A percentile compares a stretch with the other conserved stretches of the same genome.
phyloP scores from a whole-genome alignment of 2,888 invertebrate species.

The Heteromyza rotundicornis region DNA sequence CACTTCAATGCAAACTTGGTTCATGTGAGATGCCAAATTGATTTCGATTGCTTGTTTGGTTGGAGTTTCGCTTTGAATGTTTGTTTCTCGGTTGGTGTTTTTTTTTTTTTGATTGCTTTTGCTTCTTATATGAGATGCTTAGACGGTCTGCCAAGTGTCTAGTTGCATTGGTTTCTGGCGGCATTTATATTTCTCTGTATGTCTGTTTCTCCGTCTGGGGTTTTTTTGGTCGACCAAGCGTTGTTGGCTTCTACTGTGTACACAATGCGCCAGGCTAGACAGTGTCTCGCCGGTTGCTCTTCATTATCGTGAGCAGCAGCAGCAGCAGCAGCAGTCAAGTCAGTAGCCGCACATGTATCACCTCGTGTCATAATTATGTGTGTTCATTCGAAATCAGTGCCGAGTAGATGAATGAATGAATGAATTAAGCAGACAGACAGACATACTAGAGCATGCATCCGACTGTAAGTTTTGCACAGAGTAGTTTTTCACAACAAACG shows the following conservation, averaged over 20 bases:
- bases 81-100: background rate
- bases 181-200: background rate
- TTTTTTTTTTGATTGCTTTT: too few species aligned
- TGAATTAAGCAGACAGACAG: too few species aligned
- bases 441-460: too few species aligned
- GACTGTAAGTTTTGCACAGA: background rate
- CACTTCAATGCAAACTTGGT: too few species aligned
- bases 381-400: background rate
- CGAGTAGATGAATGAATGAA: too few species aligned
- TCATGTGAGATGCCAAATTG: background rate
- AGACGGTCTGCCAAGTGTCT: slow-evolving; percentile 15
- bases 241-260: slow-evolving; percentile 25
- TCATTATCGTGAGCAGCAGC: slow-evolving; percentile 49
- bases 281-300: slow-evolving; percentile 57
- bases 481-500: too few species aligned
- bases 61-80: too few species aligned
- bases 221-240: background rate
- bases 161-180: slow-evolving; percentile 8
- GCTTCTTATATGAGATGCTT: too few species aligned
- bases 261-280: slow-evolving; percentile 54
- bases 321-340: too few species aligned
- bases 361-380: slow-evolving; percentile 3
- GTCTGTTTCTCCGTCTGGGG: slow-evolving; percentile 15
- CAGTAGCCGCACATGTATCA: slow-evolving; percentile 15
- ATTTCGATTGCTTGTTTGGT: too few species aligned